A percentile compares a stretch with the other conserved stretches of the same genome.
phyloP scores from a whole-genome alignment of 2,113 vertebrate species.

The Rostratula benghalensis region DNA sequence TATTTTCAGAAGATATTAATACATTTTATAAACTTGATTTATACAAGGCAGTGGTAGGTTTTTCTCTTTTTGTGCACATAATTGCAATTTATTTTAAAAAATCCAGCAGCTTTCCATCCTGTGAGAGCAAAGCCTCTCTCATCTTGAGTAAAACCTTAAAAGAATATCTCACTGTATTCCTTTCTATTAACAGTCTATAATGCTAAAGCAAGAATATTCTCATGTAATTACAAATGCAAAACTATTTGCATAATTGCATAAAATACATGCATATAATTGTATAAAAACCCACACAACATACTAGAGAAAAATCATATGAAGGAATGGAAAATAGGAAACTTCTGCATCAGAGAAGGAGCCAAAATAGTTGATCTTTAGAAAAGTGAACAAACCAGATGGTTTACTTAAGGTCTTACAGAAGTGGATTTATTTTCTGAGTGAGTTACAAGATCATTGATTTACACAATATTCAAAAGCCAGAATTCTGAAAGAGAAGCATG shows the following conservation, averaged over 20 bases:
- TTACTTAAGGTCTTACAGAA: not conserved
- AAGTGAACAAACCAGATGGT: not conserved
- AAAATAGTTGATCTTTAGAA: not conserved
- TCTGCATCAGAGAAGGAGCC: not conserved
- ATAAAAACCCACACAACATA: not conserved
- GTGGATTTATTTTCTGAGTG: not conserved
- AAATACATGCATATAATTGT: no score
- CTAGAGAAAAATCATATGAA: not conserved
- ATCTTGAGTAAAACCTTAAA: not conserved
- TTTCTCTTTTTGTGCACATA: not conserved
- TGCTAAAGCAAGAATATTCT: not conserved
- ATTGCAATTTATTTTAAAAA: slow-evolving; percentile 11
- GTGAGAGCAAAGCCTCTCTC: not conserved
- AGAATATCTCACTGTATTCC: not conserved
- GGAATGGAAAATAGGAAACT: not conserved
- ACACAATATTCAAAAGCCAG: not conserved
- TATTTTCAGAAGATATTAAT: slow-evolving; percentile 3
- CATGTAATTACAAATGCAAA: not conserved
- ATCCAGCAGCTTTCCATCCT: not conserved
- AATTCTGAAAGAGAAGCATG: not conserved
- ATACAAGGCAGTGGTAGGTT: not conserved
- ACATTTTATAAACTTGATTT: not conserved
- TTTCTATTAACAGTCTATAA: not conserved
- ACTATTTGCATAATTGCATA: not conserved
- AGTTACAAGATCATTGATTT: not conserved